phyloP scores from a whole-genome alignment of 2,888 invertebrate genomes.

The Xestia sexstrigata region DNA sequence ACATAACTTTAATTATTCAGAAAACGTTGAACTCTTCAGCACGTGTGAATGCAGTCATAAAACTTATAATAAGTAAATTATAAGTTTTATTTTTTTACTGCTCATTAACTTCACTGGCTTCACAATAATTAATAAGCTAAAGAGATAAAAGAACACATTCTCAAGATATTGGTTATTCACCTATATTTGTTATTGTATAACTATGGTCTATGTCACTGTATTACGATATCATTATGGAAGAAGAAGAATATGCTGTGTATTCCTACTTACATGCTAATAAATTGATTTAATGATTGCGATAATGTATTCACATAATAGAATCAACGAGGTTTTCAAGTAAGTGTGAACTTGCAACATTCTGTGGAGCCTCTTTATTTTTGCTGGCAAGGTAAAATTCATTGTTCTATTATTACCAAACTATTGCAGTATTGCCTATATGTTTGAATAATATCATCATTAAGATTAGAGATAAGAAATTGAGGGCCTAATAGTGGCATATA shows the following conservation, averaged over 20 bases:
- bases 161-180: slow-evolving; percentile 52
- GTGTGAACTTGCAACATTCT: slow-evolving; percentile 33
- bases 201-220: slow-evolving; percentile 46
- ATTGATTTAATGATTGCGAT: slow-evolving; percentile 27
- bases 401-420: slow-evolving; percentile 9
- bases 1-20: not conserved
- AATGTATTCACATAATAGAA: slow-evolving; percentile 36
- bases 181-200: slow-evolving; percentile 59
- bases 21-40: not conserved
- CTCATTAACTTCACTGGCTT: not conserved
- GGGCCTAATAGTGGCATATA: not conserved
- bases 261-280: slow-evolving; percentile 26
- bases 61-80: not conserved
- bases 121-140: slow-evolving; percentile 1
- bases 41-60: slow-evolving; percentile 1
- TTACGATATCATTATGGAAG: slow-evolving; percentile 48
- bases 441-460: slow-evolving; percentile 37
- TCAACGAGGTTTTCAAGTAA: slow-evolving; percentile 1
- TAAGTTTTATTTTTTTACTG: not conserved
- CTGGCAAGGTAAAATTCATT: slow-evolving; percentile 8
- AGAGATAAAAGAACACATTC: slow-evolving; percentile 19
- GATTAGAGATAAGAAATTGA: slow-evolving; percentile 4
- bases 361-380: slow-evolving; percentile 14
- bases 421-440: slow-evolving; percentile 8
- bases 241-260: slow-evolving; percentile 2